Conservation (phyloP, 2,797 vertebrate genomes). For the Sarcophilus harrisii region DNA sequence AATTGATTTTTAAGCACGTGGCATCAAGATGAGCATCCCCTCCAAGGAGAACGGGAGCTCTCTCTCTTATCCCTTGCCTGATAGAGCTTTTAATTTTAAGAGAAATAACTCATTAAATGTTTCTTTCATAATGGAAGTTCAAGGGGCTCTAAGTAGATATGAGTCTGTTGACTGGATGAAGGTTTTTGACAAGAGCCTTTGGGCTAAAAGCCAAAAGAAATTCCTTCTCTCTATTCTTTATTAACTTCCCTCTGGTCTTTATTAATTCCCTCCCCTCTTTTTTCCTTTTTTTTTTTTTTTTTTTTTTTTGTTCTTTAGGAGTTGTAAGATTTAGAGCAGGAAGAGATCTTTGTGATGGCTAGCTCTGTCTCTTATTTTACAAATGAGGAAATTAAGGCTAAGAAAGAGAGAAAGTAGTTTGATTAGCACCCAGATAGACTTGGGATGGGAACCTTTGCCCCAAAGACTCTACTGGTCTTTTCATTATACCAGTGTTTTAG, state of each 20-base stretch:
- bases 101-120: conserved; percentile 55
- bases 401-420: neutral
- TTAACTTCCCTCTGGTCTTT: neutral
- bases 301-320: neutral
- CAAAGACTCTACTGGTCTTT: neutral
- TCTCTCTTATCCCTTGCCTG: conserved; percentile 65
- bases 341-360: neutral
- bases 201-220: neutral
- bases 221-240: neutral
- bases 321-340: neutral
- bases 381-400: neutral
- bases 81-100: conserved; percentile 71
- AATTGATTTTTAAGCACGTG: conserved; percentile 63
- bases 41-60: conserved; percentile 64
- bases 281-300: rapidly evolving
- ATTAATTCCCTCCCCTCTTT: neutral
- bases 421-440: neutral
- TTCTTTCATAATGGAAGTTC: conserved; percentile 58
- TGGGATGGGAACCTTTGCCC: neutral
- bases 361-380: neutral
- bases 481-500: neutral
- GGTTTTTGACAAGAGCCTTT: neutral
- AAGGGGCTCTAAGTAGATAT: conserved; percentile 66
- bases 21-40: conserved; percentile 70
- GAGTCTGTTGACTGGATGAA: neutral